Evolutionary conservation across 2,888 invertebrate species (phyloP).

Genomic region (Philhelius pedissequus): DNA sequence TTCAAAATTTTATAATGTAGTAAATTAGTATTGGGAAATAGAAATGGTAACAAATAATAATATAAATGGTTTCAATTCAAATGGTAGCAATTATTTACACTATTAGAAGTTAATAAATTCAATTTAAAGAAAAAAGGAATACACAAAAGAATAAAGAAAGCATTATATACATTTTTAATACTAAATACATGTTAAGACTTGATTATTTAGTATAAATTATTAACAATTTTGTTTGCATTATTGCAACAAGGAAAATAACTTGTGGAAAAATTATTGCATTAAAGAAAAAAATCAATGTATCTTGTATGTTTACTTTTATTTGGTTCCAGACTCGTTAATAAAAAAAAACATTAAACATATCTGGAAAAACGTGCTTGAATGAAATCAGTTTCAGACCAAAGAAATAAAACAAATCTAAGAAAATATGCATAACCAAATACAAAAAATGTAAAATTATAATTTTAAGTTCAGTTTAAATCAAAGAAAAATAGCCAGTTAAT

Average conservation of each 20-base stretch:
- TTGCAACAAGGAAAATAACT: neutral
- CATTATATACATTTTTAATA: neutral
- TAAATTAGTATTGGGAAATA: neutral
- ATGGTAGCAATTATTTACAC: neutral
- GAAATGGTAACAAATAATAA: neutral
- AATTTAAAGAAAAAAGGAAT: neutral
- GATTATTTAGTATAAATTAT: neutral
- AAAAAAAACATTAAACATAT: neutral
- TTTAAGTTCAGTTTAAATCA: conserved; percentile 24
- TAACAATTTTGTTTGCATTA: neutral
- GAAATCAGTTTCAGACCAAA: conserved; percentile 1
- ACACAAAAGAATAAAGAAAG: neutral
- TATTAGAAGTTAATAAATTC: neutral
- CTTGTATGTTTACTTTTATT: neutral
- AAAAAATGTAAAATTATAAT: neutral
- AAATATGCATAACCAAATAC: neutral
- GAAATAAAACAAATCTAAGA: neutral
- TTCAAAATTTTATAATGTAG: neutral
- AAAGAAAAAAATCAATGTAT: neutral
- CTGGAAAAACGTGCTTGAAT: neutral
- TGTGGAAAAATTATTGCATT: conserved; percentile 1
- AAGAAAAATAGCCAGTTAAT: conserved; percentile 48
- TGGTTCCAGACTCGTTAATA: neutral
- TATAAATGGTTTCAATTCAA: neutral
- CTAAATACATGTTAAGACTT: neutral